A percentile compares a stretch with the other conserved stretches of the same genome.
Conservation (phyloP, 2,797 vertebrate genomes). For the Hafferia zeledoni region DNA sequence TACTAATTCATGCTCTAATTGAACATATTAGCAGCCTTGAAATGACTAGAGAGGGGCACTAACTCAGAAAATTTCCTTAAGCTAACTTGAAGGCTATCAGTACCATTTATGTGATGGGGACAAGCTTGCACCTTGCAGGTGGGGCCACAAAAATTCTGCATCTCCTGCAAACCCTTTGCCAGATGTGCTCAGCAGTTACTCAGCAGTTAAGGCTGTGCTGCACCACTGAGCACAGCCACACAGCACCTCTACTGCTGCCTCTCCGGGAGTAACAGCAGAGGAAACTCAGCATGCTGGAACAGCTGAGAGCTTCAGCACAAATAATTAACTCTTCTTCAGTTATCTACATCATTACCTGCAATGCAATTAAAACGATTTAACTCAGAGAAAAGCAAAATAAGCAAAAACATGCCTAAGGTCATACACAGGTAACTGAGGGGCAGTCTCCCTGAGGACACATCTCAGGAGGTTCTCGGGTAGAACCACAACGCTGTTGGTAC, state of each 20-base stretch:
- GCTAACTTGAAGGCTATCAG: background rate
- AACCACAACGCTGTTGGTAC: background rate
- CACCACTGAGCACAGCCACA: accelerated
- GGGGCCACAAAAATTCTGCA: background rate
- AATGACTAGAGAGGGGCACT: background rate
- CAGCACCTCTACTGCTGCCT: slow-evolving; percentile 4
- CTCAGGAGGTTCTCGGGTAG: accelerated
- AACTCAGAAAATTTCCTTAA: background rate
- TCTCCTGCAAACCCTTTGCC: background rate
- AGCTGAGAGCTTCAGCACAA: background rate
- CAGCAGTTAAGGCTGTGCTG: accelerated
- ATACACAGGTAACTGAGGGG: accelerated
- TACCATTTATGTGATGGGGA: background rate
- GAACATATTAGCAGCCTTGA: background rate
- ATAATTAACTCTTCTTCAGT: background rate
- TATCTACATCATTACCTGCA: background rate
- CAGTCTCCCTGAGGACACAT: background rate
- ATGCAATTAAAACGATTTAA: background rate
- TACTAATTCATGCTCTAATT: background rate
- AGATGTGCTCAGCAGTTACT: background rate
- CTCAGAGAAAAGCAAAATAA: background rate
- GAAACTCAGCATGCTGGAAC: accelerated
- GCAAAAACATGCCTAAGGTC: background rate
- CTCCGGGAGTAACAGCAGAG: accelerated
- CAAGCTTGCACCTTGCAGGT: background rate